phyloP scores from a whole-genome alignment of 2,113 vertebrate genomes.

The Oncorhynchus tshawytscha region DNA sequence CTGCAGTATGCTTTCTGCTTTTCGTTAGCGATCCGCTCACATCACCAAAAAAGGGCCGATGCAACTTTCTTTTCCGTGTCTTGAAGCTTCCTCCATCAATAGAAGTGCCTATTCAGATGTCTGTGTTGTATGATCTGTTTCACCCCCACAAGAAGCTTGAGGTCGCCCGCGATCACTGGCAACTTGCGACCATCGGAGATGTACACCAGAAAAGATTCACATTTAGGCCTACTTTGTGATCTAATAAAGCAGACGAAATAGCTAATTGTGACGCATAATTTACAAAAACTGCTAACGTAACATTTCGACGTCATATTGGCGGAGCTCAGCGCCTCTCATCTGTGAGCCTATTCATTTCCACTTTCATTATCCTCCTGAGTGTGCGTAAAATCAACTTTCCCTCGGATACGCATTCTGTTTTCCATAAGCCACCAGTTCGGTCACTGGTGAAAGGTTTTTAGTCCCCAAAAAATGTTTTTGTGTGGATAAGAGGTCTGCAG shows the following conservation, averaged over 20 bases:
- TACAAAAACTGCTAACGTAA: conserved; percentile 20
- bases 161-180: conserved; percentile 10
- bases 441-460: background rate
- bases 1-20: conserved; percentile 44
- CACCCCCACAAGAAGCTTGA: background rate
- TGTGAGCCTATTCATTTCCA: background rate
- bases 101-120: conserved; percentile 11
- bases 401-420: background rate
- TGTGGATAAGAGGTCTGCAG: background rate
- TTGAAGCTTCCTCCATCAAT: conserved; percentile 33
- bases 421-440: background rate
- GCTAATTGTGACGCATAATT: conserved; percentile 17
- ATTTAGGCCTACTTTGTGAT: background rate
- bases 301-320: conserved; percentile 11
- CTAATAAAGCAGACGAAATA: background rate
- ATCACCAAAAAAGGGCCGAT: conserved; percentile 29
- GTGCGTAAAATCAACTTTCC: background rate
- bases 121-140: background rate
- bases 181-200: conserved; percentile 21
- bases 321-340: background rate
- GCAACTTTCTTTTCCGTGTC: conserved; percentile 42
- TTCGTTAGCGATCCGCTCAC: conserved; percentile 26
- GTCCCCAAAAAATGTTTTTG: background rate
- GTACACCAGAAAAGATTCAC: background rate
- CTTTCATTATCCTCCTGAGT: background rate